Percentiles rank a stretch among this genome's conserved stretches.
phyloP scores from a whole-genome alignment of 2,113 vertebrate genomes.

The Chionodraco myersi region DNA sequence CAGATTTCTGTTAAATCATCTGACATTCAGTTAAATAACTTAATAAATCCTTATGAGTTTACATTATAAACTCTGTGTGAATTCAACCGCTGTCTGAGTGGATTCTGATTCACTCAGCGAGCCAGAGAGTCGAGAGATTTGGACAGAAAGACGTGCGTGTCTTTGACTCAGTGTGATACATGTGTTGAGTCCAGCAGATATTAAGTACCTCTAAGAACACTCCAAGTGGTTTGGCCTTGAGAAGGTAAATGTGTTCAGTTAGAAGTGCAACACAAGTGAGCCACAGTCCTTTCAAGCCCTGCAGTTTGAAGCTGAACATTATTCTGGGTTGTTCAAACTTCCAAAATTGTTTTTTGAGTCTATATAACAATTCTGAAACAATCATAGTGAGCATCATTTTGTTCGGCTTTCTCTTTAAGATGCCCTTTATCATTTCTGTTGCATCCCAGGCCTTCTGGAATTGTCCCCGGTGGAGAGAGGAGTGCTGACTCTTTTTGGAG shows the following conservation, averaged over 20 bases:
- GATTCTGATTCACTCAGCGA: too few relatives aligned
- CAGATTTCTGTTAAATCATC: too few relatives aligned
- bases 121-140: too few relatives aligned
- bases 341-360: neutral
- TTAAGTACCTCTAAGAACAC: too few relatives aligned
- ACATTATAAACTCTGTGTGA: too few relatives aligned
- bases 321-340: neutral
- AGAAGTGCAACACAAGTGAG: neutral
- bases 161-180: too few relatives aligned
- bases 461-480: conserved; percentile 94
- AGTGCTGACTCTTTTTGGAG: conserved; percentile 92
- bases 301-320: neutral
- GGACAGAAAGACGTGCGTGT: too few relatives aligned
- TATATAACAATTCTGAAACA: neutral
- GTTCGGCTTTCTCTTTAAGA: neutral
- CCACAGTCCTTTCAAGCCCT: neutral
- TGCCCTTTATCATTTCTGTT: neutral
- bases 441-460: conserved; percentile 90
- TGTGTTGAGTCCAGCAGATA: too few relatives aligned
- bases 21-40: too few relatives aligned
- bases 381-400: neutral
- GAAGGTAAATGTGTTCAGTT: neutral
- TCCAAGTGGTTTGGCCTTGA: too few relatives aligned
- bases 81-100: too few relatives aligned
- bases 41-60: too few relatives aligned